Evolutionary conservation across 2,888 invertebrate genomes (phyloP), one percentile per base, ranked within the genome.

Genomic region (Agrotis exclamationis): DNA sequence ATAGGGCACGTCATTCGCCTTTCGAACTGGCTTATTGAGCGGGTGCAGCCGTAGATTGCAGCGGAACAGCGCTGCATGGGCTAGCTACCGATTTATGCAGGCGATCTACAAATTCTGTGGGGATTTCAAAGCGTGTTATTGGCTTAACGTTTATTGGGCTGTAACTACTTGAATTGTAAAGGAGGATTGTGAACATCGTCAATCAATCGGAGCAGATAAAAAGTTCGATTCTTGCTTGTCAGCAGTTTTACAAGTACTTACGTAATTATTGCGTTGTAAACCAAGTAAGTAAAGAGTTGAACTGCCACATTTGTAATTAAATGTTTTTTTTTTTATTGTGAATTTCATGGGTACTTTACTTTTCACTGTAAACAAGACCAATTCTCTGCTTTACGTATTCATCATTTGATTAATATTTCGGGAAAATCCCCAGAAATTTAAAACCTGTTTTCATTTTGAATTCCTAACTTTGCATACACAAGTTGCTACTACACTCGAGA

Each of bases 1-100:
- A 85, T 85, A 86, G 83, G 75, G 77, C 83, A 81, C 80, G 85
- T 82, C 85, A 85, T 66, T 83, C 78, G 81, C 79, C 81, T 84
- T 84, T 83, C 76, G 76, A 74, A 76, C 65, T 58, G 76, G 86
- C 83, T 86, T 86, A 85, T 86, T 82, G 85, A 83, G 78, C 71
- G 78, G 69, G 68, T 83, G 81, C 83, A 83, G 70, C 60, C 53
- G 76, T 80, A 72, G 79, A 75, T 78, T 75, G 77, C 72, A 80
- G 76, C 67, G 80, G 65, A 75, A 70, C 72, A 81, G 68, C 73
- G 74, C 74, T 80, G 70, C 71, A 82, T 62, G 69, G 75, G 64
- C 76, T 65, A 63, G 72, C 63, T 70, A 77, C 73, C 82, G 70
- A 82, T 85, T 84, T 84, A 80, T 82, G 58, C 75, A 33, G 71